phyloP scores from a whole-genome alignment of 2,113 vertebrate species.

The Crotalus helleri region DNA sequence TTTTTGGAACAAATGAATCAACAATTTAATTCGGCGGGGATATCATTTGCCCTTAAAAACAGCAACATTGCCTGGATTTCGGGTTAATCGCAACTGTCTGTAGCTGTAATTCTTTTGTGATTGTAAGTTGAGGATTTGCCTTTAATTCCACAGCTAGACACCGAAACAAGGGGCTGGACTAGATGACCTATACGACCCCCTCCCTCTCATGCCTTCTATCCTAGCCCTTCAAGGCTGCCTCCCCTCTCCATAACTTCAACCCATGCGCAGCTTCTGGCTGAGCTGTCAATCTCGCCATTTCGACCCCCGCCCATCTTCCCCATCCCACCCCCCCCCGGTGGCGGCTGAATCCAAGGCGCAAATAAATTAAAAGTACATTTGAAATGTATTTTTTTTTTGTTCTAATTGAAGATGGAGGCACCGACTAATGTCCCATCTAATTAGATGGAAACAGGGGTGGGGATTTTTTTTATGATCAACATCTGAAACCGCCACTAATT shows the following conservation, averaged over 20 bases:
- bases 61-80: not conserved
- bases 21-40: not conserved
- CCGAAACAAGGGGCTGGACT: not conserved
- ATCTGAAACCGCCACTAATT: constrained; percentile 25
- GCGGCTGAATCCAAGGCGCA: not conserved
- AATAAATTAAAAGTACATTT: constrained; percentile 38
- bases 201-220: not conserved
- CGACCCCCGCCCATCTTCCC: not conserved
- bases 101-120: too few species aligned
- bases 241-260: rapidly evolving
- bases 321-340: not conserved
- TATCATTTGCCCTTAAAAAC: not conserved
- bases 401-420: constrained; percentile 32
- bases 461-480: constrained; percentile 15
- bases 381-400: constrained; percentile 28
- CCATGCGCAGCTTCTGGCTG: rapidly evolving
- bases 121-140: too few species aligned
- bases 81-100: not conserved
- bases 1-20: not conserved
- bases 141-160: not conserved
- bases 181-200: not conserved
- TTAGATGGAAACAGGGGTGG: constrained; percentile 15
- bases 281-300: not conserved
- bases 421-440: constrained; percentile 25
- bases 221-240: rapidly evolving